Evolutionary conservation across 2,888 invertebrate species (phyloP).

Genomic region (Amphiduros pacificus): DNA sequence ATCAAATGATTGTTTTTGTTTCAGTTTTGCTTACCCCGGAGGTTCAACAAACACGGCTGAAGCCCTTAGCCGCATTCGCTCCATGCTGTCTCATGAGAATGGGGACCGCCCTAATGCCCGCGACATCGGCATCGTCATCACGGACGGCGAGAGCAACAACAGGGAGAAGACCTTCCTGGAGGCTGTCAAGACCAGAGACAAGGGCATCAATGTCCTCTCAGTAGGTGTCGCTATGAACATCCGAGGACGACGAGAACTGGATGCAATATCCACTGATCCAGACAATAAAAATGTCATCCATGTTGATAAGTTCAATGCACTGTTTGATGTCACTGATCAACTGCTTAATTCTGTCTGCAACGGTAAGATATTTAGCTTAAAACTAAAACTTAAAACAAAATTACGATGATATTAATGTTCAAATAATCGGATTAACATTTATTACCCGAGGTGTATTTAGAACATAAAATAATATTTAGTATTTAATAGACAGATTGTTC

Average conservation of each 20-base stretch:
- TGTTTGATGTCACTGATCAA: conserved; percentile 36
- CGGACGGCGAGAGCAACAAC: conserved; percentile 31
- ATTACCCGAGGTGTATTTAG: too few relatives aligned
- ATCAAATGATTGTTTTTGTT: too few relatives aligned
- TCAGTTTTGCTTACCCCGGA: too few relatives aligned
- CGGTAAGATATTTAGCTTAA: too few relatives aligned
- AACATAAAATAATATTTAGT: too few relatives aligned
- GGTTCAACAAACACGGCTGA: conserved; percentile 15
- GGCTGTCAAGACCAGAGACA: conserved; percentile 8
- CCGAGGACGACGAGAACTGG: conserved; percentile 31
- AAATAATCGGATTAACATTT: too few relatives aligned
- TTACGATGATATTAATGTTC: too few relatives aligned
- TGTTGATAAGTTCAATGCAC: conserved; percentile 38
- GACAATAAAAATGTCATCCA: conserved; percentile 41
- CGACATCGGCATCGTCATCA: conserved; percentile 41
- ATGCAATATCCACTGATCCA: conserved; percentile 46
- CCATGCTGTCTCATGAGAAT: conserved; percentile 15
- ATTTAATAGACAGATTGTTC: too few relatives aligned
- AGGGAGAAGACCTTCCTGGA: conserved; percentile 4
- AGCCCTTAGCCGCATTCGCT: conserved; percentile 4
- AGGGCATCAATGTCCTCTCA: conserved; percentile 24
- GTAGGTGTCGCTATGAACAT: conserved; percentile 25
- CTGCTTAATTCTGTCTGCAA: conserved; percentile 45
- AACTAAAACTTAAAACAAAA: too few relatives aligned
- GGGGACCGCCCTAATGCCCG: conserved; percentile 42